Percentiles rank a stretch among this genome's conserved stretches.
Conservation (phyloP, 2,113 vertebrate species). For the Hypomesus transpacificus region DNA sequence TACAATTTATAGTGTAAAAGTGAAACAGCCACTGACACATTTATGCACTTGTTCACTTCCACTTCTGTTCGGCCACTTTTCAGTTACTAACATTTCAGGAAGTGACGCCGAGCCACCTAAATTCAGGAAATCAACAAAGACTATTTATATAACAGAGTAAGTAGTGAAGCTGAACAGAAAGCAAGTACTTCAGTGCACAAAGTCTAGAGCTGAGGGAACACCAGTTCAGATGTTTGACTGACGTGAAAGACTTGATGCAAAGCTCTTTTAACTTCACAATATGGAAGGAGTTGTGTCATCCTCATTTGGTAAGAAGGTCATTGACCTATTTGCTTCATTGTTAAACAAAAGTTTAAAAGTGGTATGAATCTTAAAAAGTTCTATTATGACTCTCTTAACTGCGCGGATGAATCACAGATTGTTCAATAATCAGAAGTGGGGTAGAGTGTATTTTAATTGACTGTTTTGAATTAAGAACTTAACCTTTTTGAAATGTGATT, state of each 20-base stretch:
- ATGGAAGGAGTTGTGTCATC: conserved; percentile 52
- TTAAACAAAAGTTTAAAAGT: no score
- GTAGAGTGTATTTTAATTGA: no score
- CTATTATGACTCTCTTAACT: no score
- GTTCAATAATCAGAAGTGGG: no score
- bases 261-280: conserved; percentile 21
- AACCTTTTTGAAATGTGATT: no score
- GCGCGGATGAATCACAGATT: no score
- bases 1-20: no score
- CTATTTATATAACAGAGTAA: conserved; percentile 65
- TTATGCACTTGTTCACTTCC: background rate
- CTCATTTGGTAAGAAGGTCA: conserved; percentile 47
- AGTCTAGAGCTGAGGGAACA: no score
- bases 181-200: no score
- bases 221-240: conserved; percentile 24
- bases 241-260: conserved; percentile 25
- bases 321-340: background rate
- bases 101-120: conserved; percentile 63
- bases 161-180: conserved; percentile 3
- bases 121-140: conserved; percentile 72
- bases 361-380: no score
- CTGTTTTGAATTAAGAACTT: no score
- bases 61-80: background rate
- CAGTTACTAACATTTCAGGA: conserved; percentile 68
- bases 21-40: background rate